Evolutionary conservation across 2,113 vertebrate genomes (phyloP).

Genomic region (Empidonax traillii): DNA sequence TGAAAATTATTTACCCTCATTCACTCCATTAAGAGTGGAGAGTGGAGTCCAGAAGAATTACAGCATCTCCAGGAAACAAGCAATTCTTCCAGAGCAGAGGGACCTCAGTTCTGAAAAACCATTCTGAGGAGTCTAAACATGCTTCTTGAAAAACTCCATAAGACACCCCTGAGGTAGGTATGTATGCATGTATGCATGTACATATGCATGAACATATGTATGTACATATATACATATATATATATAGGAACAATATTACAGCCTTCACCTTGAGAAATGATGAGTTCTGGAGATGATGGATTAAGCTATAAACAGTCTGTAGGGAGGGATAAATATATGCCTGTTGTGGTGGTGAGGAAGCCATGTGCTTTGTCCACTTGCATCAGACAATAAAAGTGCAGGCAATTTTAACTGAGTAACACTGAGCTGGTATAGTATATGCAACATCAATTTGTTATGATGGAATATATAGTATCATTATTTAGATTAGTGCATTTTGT

Average conservation of each 20-base stretch:
- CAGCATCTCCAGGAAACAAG: neutral
- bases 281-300: neutral
- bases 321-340: neutral
- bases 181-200: neutral
- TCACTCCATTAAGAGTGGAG: neutral
- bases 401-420: neutral
- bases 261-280: neutral
- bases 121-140: neutral
- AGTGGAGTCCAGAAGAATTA: neutral
- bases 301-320: neutral
- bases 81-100: neutral
- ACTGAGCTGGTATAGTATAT: neutral
- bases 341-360: neutral
- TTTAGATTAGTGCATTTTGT: slow-evolving; percentile 41
- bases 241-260: neutral
- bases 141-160: neutral
- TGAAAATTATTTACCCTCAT: neutral
- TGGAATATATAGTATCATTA: neutral
- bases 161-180: neutral
- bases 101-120: neutral
- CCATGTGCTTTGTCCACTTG: neutral
- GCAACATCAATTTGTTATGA: neutral
- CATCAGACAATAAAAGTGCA: neutral
- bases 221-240: neutral
- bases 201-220: neutral